Evolutionary conservation across 2,888 invertebrate genomes (phyloP).

Genomic region (Diarsia brunnea): DNA sequence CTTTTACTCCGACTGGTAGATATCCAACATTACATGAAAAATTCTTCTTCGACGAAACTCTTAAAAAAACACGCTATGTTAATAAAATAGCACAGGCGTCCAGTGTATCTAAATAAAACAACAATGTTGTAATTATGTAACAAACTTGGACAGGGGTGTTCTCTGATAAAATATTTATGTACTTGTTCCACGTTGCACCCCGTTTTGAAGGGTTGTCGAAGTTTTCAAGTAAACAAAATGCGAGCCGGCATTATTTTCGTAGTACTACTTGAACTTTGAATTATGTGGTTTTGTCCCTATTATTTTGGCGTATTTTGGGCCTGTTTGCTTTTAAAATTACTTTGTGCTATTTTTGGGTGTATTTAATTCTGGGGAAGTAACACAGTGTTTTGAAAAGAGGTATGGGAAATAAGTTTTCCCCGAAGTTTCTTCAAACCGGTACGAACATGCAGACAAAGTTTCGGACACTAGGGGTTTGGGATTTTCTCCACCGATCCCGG

Average conservation of each 20-base stretch:
- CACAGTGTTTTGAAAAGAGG: neutral
- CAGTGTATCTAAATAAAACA: conserved; percentile 61
- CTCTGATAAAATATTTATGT: conserved; percentile 64
- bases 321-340: conserved; percentile 8
- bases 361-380: neutral
- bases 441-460: neutral
- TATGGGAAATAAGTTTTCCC: neutral
- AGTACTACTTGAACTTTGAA: conserved; percentile 41
- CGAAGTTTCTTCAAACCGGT: too few species aligned
- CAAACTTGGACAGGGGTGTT: conserved; percentile 58
- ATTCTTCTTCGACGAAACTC: conserved; percentile 1
- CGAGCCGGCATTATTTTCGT: conserved; percentile 39
- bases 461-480: too few species aligned
- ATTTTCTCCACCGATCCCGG: too few species aligned
- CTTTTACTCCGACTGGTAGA: neutral
- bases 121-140: conserved; percentile 59
- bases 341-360: neutral
- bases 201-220: conserved; percentile 56
- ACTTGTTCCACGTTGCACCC: conserved; percentile 33
- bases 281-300: conserved; percentile 34
- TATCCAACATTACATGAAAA: conserved; percentile 1
- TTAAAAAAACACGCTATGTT: conserved; percentile 26
- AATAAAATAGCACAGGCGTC: conserved; percentile 43
- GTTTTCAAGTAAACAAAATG: conserved; percentile 57
- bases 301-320: conserved; percentile 24